Evolutionary conservation across 2,888 invertebrate genomes (phyloP).

Genomic region (Sturmia bella): DNA sequence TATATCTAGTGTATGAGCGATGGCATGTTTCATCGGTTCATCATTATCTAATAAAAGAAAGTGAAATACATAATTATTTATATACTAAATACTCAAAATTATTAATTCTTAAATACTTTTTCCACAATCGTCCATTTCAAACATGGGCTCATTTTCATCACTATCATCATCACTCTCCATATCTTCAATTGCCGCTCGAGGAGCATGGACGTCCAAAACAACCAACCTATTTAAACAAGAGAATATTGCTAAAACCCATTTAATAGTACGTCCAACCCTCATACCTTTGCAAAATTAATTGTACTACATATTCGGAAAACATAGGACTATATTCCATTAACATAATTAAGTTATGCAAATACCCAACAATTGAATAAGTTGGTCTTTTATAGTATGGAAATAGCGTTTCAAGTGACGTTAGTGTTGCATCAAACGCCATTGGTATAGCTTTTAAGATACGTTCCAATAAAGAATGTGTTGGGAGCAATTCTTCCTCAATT

Average conservation of each 20-base stretch:
- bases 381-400: conserved; percentile 91
- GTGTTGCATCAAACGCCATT: conserved; percentile 86
- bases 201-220: conserved; percentile 87
- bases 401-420: conserved; percentile 85
- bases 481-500: conserved; percentile 84
- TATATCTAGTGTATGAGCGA: conserved; percentile 88
- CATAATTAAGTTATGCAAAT: conserved; percentile 89
- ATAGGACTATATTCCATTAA: conserved; percentile 89
- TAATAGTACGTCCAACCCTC: conserved; percentile 72
- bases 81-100: not conserved
- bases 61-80: not conserved
- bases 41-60: conserved; percentile 1
- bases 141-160: conserved; percentile 79
- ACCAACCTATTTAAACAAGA: conserved; percentile 84
- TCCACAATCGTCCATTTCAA: conserved; percentile 78
- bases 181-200: conserved; percentile 84
- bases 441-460: conserved; percentile 82
- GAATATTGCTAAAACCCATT: not conserved
- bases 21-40: conserved; percentile 82
- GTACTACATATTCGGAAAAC: conserved; percentile 87
- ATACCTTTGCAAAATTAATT: conserved; percentile 90
- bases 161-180: conserved; percentile 82
- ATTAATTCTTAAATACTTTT: conserved; percentile 60
- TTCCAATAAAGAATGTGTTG: conserved; percentile 84
- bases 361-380: conserved; percentile 87